Base-by-base conservation (phyloP, 1,140 invertebrate genomes). In the Pachypeltis micranthus region DNA sequence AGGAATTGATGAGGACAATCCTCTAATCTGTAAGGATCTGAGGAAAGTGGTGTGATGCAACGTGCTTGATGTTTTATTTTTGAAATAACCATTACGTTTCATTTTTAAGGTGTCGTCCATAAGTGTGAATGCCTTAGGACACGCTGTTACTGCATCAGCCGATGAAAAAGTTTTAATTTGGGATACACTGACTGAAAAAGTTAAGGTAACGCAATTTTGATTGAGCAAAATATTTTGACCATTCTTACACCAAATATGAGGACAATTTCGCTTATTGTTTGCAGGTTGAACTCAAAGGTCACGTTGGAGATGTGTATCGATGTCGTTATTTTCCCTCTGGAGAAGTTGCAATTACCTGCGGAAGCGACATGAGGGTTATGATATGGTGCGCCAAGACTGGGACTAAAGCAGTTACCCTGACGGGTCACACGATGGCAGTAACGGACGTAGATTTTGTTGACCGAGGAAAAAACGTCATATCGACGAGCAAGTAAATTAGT, bases 261-360 rank as follows among this genome's bases (percentile, higher is more conserved):
- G 21, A 0, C 44, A 25, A 14, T 2, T 1, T 34, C 1, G 19
- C 7, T 29, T 27, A 19, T 66, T 71, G 64, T 63, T 69, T 76
- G 31, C 68, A 83, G 75, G 71, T 83, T 63, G 75, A 77, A 56
- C 70, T 89, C 61, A 74, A 78, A 67, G 86, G 85, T 0, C 86
- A 88, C 74, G 72, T 80, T 47, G 82, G 82, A 64, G 84, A 87
- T 66, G 80, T 86, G 0, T 86, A 88, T 70, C 80, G 76, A 61
- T 85, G 84, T 69, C 74, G 75, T 56, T 87, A 86, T 70, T 88
- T 88, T 67, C 86, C 86, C 29, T 86, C 85, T 61, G 85, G 84
- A 3, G 70, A 84, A 56, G 85, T 88, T 24, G 73, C 85, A 1
- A 72, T 88, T 51, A 81, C 80, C 61, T 83, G 81, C 61, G 84